Evolutionary conservation across 1,140 invertebrate species (phyloP).

Genomic region (Drosophila albomicans): DNA sequence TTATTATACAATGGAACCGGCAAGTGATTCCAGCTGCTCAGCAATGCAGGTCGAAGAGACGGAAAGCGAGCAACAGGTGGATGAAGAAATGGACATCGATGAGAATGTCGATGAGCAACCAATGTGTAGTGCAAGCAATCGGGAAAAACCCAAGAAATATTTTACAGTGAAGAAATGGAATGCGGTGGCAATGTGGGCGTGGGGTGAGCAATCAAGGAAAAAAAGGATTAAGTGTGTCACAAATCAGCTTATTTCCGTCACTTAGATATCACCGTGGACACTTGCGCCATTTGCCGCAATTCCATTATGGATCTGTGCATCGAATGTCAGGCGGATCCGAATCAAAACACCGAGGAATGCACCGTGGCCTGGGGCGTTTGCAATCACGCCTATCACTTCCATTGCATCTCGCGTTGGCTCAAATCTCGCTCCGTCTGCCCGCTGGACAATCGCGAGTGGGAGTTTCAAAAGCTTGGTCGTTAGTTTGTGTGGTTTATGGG

Average conservation of each 20-base stretch:
- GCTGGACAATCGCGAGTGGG: conserved; percentile 99
- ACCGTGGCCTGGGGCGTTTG: conserved; percentile 99
- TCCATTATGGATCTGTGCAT: conserved; percentile 99
- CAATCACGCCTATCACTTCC: conserved; percentile 99
- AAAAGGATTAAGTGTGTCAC: conserved; percentile 24
- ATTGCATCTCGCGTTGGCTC: conserved; percentile 99
- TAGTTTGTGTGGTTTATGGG: background rate
- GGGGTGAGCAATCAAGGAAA: conserved; percentile 85
- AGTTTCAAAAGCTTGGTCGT: conserved; percentile 96
- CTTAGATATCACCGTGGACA: conserved; percentile 98
- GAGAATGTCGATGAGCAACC: conserved; percentile 83
- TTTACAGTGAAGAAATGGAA: conserved; percentile 99
- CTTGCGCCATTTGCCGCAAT: conserved; percentile 99
- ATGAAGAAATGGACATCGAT: background rate
- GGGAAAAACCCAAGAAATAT: conserved; percentile 88
- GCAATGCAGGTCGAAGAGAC: conserved; percentile 16
- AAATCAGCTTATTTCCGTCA: conserved; percentile 53
- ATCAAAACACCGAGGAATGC: conserved; percentile 98
- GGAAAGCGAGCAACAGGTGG: conserved; percentile 13
- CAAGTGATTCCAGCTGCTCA: conserved; percentile 26
- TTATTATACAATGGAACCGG: conserved; percentile 27
- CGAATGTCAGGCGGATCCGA: conserved; percentile 99
- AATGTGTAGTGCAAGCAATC: conserved; percentile 89
- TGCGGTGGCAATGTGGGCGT: conserved; percentile 98
- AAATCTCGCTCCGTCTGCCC: conserved; percentile 99